These are phyloP conservation scores for Pholis gunnellus DNA, from an alignment of 2,113 vertebrate species.

Conservation along the genomic window DNA sequence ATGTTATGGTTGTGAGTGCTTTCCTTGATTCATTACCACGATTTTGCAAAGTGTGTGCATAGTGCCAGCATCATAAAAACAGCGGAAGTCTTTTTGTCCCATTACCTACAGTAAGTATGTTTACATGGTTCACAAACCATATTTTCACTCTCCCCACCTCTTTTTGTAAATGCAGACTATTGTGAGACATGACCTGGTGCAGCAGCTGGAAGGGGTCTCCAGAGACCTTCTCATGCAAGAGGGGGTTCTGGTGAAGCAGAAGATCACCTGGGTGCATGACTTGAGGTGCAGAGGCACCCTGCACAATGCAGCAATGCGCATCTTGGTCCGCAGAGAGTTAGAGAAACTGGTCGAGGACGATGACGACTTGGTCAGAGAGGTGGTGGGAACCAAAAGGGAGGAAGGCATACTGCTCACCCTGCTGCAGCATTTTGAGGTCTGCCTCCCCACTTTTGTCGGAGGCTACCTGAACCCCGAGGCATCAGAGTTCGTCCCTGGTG, in stretches of 20 bases:
- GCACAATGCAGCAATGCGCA: conserved; percentile 42
- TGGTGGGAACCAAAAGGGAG: conserved; percentile 44
- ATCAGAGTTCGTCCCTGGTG: conserved; percentile 21
- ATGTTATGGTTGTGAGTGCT: too few species aligned
- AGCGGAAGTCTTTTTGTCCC: neutral
- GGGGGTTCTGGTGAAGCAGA: conserved; percentile 47
- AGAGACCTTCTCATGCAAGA: conserved; percentile 46
- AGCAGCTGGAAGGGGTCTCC: conserved; percentile 34
- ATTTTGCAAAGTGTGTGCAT: too few species aligned
- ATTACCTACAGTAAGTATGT: neutral
- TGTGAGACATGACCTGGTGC: conserved; percentile 45
- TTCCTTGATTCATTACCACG: too few species aligned
- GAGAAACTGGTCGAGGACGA: conserved; percentile 27
- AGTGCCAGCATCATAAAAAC: too few species aligned
- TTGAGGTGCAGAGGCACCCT: conserved; percentile 31
- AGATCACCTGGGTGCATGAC: conserved; percentile 44
- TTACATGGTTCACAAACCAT: neutral
- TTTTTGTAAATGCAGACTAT: conserved; percentile 29
- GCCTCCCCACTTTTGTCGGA: conserved; percentile 24
- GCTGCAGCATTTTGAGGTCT: conserved; percentile 42
- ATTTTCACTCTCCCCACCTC: neutral
- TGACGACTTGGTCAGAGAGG: conserved; percentile 39
- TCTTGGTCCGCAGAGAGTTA: conserved; percentile 36
- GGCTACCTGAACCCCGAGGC: conserved; percentile 16
- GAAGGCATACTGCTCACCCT: conserved; percentile 38